A percentile compares a stretch with the other conserved stretches of the same genome.
Conservation (phyloP, 1,140 invertebrate genomes). For the Drosophila seguyi region DNA sequence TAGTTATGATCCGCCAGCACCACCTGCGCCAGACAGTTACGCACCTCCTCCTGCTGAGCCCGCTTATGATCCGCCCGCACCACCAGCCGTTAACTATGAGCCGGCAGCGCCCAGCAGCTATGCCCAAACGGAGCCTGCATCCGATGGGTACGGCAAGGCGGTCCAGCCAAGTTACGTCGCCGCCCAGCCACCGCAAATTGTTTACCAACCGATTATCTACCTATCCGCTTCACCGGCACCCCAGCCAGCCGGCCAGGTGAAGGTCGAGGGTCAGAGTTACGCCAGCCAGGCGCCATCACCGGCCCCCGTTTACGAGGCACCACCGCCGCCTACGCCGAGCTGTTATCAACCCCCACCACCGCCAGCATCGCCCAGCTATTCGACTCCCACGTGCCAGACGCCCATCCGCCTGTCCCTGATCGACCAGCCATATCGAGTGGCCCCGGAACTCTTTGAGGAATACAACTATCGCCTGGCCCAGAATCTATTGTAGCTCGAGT, state of each 20-base stretch:
- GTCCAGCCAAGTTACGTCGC: conserved; percentile 31
- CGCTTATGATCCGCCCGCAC: conserved; percentile 2
- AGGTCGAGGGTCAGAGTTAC: conserved; percentile 19
- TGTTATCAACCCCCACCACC: conserved; percentile 18
- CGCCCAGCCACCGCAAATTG: conserved; percentile 56
- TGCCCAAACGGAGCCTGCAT: conserved; percentile 3
- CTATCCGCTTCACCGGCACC: conserved; percentile 33
- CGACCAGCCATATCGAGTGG: conserved; percentile 72
- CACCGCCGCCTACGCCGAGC: conserved; percentile 10
- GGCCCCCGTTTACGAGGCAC: conserved; percentile 20
- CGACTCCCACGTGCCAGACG: conserved; percentile 44
- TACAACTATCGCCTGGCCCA: conserved; percentile 64
- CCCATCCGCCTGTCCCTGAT: conserved; percentile 63
- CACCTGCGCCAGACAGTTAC: background rate
- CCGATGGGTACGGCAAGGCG: conserved; percentile 40
- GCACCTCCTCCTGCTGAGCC: conserved; percentile 18
- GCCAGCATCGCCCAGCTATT: conserved; percentile 23
- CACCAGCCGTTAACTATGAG: conserved; percentile 26
- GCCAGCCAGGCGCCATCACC: conserved; percentile 10
- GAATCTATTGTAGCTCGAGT: conserved; percentile 45
- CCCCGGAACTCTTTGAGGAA: conserved; percentile 72
- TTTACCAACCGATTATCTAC: conserved; percentile 76
- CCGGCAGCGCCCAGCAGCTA: conserved; percentile 26
- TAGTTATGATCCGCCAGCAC: conserved; percentile 30
- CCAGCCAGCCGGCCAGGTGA: conserved; percentile 10